Evolutionary conservation across 2,113 vertebrate genomes (phyloP).

Genomic region (Sebastes schlegelii): DNA sequence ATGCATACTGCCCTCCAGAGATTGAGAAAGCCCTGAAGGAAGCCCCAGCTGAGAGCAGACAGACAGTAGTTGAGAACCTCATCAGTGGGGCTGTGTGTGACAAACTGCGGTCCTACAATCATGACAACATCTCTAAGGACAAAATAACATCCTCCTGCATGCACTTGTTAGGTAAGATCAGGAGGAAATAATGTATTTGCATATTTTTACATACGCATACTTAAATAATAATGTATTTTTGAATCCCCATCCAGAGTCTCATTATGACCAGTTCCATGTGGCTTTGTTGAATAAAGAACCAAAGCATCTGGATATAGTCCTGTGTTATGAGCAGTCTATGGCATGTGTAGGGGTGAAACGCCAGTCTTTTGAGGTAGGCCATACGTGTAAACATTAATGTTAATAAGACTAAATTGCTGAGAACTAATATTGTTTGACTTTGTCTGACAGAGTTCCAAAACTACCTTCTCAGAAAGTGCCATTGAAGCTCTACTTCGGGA

Average conservation of each 20-base stretch:
- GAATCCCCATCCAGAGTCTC: constrained; percentile 51
- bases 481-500: constrained; percentile 61
- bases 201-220: background rate
- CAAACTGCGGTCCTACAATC: constrained; percentile 45
- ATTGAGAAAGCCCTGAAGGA: constrained; percentile 65
- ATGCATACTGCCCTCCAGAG: constrained; percentile 48
- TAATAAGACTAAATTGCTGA: background rate
- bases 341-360: constrained; percentile 75
- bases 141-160: constrained; percentile 64
- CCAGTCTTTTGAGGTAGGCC: constrained; percentile 63
- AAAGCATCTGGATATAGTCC: constrained; percentile 51
- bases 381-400: background rate
- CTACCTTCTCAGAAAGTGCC: constrained; percentile 47
- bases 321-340: constrained; percentile 75
- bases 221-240: background rate
- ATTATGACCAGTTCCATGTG: constrained; percentile 51
- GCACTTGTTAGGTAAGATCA: constrained; percentile 68
- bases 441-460: constrained; percentile 54
- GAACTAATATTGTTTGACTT: constrained; percentile 21
- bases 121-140: constrained; percentile 32
- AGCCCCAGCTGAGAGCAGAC: constrained; percentile 44
- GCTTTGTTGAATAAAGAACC: constrained; percentile 55
- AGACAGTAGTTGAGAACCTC: constrained; percentile 50
- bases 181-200: background rate
- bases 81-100: constrained; percentile 61